Evolutionary conservation across 1,140 invertebrate species (phyloP).

Genomic region (Bactericera cockerelli): DNA sequence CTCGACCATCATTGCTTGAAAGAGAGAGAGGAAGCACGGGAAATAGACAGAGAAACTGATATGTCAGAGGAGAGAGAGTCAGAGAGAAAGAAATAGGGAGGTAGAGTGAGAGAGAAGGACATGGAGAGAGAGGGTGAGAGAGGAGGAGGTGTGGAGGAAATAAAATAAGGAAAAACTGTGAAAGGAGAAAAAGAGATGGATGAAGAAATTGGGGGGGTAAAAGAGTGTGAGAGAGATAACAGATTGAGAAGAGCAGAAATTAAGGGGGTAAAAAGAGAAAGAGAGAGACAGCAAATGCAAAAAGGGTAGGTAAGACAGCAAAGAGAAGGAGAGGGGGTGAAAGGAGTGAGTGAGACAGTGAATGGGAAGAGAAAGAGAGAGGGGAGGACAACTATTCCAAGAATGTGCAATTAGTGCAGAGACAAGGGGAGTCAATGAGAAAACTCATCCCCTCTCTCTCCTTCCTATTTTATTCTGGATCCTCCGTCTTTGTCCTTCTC

Average conservation of each 20-base stretch:
- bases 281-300: too few species aligned
- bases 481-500: too few species aligned
- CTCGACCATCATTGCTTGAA: too few species aligned
- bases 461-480: too few species aligned
- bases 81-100: background rate
- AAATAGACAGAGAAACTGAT: background rate
- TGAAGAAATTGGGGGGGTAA: too few species aligned
- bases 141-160: background rate
- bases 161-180: conserved; percentile 1
- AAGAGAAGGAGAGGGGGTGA: background rate
- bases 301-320: too few species aligned
- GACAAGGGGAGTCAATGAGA: too few species aligned
- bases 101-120: background rate
- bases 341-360: background rate
- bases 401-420: conserved; percentile 25
- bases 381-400: conserved; percentile 22
- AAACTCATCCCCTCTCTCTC: too few species aligned
- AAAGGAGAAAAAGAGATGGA: too few species aligned
- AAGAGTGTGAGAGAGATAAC: too few species aligned
- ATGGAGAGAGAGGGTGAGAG: background rate
- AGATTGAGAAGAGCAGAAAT: too few species aligned
- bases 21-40: too few species aligned
- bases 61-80: conserved; percentile 2
- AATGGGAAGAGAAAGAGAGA: conserved; percentile 14
- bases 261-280: background rate